A percentile compares a stretch with the other conserved stretches of the same genome.
phyloP scores from a whole-genome alignment of 1,140 invertebrate genomes.

The Bombus huntii region DNA sequence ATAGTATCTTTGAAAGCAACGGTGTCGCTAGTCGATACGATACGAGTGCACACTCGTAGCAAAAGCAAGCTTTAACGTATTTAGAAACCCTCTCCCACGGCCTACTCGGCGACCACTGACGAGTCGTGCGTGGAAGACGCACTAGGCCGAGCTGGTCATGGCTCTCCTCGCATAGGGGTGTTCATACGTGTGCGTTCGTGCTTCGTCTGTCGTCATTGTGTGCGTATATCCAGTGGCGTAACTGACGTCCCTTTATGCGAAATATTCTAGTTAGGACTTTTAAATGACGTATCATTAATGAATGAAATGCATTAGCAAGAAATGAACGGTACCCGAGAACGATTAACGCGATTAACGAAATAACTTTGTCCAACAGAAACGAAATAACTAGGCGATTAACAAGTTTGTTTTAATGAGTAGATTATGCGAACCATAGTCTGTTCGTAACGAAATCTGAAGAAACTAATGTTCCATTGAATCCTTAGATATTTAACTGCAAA shows the following conservation, averaged over 20 bases:
- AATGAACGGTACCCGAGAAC: not conserved
- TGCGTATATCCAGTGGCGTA: conserved; percentile 55
- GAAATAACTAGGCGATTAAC: not conserved
- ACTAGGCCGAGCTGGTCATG: conserved; percentile 34
- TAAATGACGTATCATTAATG: not conserved
- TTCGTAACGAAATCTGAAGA: not conserved
- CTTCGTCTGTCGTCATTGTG: not conserved
- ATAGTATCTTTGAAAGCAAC: not conserved
- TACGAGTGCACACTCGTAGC: conserved; percentile 40
- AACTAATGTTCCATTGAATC: not conserved
- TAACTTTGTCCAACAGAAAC: no score
- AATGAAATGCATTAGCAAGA: not conserved
- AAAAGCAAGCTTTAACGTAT: not conserved
- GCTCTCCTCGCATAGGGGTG: conserved; percentile 46
- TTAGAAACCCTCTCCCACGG: conserved; percentile 51
- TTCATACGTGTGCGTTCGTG: conserved; percentile 14
- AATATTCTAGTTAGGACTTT: not conserved
- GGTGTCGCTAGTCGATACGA: not conserved
- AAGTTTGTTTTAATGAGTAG: conserved; percentile 1
- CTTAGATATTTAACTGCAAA: not conserved
- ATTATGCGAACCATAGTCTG: not conserved
- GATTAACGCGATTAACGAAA: no score
- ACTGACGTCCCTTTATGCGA: conserved; percentile 34
- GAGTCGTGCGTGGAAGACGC: conserved; percentile 39
- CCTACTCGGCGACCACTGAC: conserved; percentile 64